Conservation (phyloP, 2,888 invertebrate species). For the Mythimna lalbum region DNA sequence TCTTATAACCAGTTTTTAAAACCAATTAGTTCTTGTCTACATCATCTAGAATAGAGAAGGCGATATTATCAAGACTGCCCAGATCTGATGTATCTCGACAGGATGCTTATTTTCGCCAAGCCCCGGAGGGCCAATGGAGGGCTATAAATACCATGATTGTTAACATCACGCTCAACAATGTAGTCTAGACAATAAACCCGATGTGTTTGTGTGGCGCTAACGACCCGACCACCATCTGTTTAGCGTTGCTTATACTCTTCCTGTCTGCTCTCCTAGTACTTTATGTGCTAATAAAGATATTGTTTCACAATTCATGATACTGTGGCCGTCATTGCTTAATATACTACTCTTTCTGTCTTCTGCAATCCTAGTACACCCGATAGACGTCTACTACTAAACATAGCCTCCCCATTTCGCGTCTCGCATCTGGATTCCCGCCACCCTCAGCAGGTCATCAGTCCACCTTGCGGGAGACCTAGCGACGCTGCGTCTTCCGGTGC, state of each 20-base stretch:
- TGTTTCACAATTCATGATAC: conserved; percentile 1
- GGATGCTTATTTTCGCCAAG: conserved; percentile 35
- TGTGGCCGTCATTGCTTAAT: no score
- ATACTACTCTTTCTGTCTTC: no score
- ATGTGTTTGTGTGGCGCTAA: conserved; percentile 47
- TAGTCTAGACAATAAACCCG: conserved; percentile 49
- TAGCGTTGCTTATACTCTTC: conserved; percentile 29
- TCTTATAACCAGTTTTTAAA: background rate
- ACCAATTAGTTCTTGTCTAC: background rate
- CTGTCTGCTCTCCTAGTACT: conserved; percentile 36
- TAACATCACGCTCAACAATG: conserved; percentile 46
- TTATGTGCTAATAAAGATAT: conserved; percentile 24
- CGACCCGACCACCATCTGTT: conserved; percentile 41
- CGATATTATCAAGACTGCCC: conserved; percentile 2
- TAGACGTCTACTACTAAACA: no score
- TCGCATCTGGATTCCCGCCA: no score
- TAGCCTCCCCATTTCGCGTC: no score
- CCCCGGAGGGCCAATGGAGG: conserved; percentile 6
- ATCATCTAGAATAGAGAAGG: background rate
- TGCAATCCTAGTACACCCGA: no score
- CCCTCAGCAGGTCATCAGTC: no score
- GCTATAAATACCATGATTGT: conserved; percentile 46
- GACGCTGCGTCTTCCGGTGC: no score
- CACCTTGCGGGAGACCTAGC: no score
- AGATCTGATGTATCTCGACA: conserved; percentile 10